phyloP scores from a whole-genome alignment of 2,888 invertebrate species.

The Punctoribates punctum region DNA sequence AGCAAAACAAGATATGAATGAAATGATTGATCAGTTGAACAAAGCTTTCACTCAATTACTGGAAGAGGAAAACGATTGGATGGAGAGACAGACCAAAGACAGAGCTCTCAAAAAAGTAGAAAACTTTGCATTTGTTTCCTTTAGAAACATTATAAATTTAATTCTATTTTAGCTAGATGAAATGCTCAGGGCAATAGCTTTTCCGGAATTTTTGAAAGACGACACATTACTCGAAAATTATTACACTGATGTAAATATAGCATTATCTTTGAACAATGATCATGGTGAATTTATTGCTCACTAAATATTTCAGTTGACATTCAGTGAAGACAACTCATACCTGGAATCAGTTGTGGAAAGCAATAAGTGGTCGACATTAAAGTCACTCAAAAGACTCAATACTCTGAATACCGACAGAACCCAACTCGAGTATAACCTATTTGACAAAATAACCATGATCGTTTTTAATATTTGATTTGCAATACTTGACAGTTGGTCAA shows the following conservation, averaged over 20 bases:
- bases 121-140: constrained; percentile 53
- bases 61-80: constrained; percentile 53
- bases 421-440: neutral
- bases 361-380: neutral
- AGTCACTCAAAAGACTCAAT: neutral
- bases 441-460: neutral
- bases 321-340: neutral
- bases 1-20: constrained; percentile 42
- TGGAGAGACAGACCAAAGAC: constrained; percentile 55
- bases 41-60: constrained; percentile 53
- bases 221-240: constrained; percentile 52
- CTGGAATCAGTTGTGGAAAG: neutral
- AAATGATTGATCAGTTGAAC: constrained; percentile 53
- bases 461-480: constrained; percentile 5
- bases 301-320: neutral
- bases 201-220: constrained; percentile 55
- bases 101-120: constrained; percentile 57
- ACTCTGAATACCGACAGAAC: neutral
- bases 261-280: neutral
- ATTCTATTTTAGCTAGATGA: constrained; percentile 55
- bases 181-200: constrained; percentile 57
- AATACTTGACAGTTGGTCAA: constrained; percentile 53
- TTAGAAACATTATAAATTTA: no score
- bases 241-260: constrained; percentile 52
- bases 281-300: neutral